These are phyloP conservation scores for Excalfactoria chinensis DNA, from an alignment of 2,113 vertebrate species.

Conservation along the genomic window DNA sequence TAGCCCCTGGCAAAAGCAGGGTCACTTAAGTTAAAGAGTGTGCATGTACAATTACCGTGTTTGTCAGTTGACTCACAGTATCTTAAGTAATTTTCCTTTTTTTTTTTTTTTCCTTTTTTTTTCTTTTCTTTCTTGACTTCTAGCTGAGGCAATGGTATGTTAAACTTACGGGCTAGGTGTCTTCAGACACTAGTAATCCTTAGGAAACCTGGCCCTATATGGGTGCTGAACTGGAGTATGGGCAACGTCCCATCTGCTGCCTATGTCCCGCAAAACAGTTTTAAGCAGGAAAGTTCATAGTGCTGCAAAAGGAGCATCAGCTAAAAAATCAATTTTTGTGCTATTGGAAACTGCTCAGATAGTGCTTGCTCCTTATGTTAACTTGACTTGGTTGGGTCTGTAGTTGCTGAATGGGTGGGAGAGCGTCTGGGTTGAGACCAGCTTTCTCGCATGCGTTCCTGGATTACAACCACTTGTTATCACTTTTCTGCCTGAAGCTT, in stretches of 20 bases:
- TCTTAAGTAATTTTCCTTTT: not conserved
- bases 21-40: constrained; percentile 39
- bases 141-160: not conserved
- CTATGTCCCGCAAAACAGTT: not conserved
- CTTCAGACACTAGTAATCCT: not conserved
- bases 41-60: not conserved
- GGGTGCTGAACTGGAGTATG: fast-evolving
- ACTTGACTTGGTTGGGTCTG: not conserved
- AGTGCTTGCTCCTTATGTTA: fast-evolving
- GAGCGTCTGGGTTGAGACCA: not conserved
- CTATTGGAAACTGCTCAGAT: fast-evolving
- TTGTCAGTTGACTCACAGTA: not conserved
- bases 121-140: not conserved
- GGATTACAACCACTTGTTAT: constrained; percentile 26
- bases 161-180: not conserved
- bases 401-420: not conserved
- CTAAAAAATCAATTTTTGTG: not conserved
- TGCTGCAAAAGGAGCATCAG: fast-evolving
- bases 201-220: not conserved
- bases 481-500: not conserved
- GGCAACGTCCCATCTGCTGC: fast-evolving
- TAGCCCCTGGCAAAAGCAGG: constrained; percentile 32
- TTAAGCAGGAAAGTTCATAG: not conserved
- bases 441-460: not conserved
- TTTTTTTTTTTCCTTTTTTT: not conserved